Evolutionary conservation across 92 coral and sea anemone species (phyloP).

Genomic region (Paragorgia papillata): DNA sequence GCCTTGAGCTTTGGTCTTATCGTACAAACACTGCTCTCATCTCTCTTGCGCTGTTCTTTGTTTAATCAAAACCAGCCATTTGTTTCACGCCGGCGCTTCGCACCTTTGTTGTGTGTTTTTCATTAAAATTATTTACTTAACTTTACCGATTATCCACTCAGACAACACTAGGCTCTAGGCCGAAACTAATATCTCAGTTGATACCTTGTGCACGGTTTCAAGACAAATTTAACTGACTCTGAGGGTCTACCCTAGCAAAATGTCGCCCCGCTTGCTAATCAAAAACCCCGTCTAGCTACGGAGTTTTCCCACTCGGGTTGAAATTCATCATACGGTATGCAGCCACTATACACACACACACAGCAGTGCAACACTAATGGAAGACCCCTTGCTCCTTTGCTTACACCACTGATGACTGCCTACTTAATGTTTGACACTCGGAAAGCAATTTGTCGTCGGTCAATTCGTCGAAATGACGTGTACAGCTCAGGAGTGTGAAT

Average conservation of each 20-base stretch:
- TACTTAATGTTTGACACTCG: constrained; percentile 11
- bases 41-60: constrained; percentile 17
- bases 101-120: constrained; percentile 72
- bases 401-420: constrained; percentile 26
- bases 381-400: constrained; percentile 4
- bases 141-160: constrained; percentile 54
- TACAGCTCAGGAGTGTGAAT: neutral
- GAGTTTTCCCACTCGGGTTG: too few relatives aligned
- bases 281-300: too few relatives aligned
- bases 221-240: neutral
- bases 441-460: constrained; percentile 30
- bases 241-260: neutral
- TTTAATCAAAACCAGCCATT: constrained; percentile 39
- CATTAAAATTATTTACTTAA: constrained; percentile 97
- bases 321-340: too few relatives aligned
- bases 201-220: neutral
- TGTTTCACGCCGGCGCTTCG: constrained; percentile 38
- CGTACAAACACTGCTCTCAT: constrained; percentile 9
- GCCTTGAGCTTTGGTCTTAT: constrained; percentile 26
- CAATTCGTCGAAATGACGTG: constrained; percentile 22
- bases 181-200: neutral
- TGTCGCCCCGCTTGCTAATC: too few relatives aligned
- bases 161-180: constrained; percentile 26
- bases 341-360: too few relatives aligned
- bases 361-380: too few relatives aligned